Conservation (phyloP, 2,797 vertebrate species). For the Gallirallus australis region DNA sequence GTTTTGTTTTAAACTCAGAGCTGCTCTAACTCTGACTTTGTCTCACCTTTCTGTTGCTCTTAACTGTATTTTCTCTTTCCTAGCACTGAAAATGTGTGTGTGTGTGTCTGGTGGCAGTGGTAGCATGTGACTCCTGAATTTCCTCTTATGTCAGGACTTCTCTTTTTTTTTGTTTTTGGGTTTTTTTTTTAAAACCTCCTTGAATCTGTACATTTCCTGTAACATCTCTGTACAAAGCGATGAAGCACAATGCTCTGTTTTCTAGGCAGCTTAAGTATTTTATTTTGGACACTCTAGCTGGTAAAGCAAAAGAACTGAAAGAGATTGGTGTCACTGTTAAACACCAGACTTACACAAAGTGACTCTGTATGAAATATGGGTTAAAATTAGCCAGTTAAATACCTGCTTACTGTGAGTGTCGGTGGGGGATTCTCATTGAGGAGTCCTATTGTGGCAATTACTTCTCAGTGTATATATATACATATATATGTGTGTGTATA, state of each 20-base stretch:
- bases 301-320: background rate
- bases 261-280: background rate
- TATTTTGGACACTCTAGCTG: background rate
- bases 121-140: background rate
- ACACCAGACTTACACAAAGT: background rate
- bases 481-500: too few species aligned
- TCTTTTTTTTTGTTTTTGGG: background rate
- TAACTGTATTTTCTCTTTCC: conserved; percentile 51
- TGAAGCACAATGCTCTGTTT: background rate
- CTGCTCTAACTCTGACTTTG: conserved; percentile 24
- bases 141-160: background rate
- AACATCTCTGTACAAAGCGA: background rate
- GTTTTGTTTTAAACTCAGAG: conserved; percentile 25
- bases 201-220: background rate
- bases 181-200: background rate
- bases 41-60: conserved; percentile 33
- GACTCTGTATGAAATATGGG: background rate
- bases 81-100: conserved; percentile 13
- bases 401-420: background rate
- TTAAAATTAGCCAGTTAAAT: background rate
- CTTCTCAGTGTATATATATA: background rate
- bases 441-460: background rate
- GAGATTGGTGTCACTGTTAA: background rate
- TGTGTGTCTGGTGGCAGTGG: background rate
- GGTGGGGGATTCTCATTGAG: background rate